phyloP scores from a whole-genome alignment of 1,140 invertebrate species.

The Heliothis virescens region DNA sequence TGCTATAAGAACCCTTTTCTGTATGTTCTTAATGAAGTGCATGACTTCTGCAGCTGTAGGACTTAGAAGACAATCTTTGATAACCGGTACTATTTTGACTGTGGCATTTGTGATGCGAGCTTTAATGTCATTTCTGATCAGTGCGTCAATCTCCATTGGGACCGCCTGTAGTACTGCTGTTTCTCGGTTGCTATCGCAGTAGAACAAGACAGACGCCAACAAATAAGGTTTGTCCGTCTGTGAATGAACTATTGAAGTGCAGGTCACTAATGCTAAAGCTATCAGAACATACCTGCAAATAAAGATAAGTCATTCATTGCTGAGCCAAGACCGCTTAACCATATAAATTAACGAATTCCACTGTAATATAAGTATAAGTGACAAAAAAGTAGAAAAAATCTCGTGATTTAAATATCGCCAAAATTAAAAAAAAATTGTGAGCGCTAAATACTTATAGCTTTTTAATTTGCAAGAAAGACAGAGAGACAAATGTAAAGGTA shows the following conservation, averaged over 20 bases:
- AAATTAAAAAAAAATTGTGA: too few species aligned
- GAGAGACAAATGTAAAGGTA: too few species aligned
- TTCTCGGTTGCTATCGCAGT: background rate
- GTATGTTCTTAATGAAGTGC: background rate
- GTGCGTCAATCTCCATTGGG: background rate
- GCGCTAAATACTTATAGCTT: too few species aligned
- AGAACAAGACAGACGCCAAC: background rate
- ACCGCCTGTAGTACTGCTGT: background rate
- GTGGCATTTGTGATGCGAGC: too few species aligned
- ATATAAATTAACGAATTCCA: too few species aligned
- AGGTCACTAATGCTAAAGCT: background rate
- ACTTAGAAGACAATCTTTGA: too few species aligned
- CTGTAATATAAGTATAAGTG: too few species aligned
- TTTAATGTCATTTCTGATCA: background rate
- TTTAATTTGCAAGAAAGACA: too few species aligned
- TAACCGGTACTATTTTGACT: background rate
- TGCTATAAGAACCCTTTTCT: background rate
- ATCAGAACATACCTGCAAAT: conserved; percentile 3
- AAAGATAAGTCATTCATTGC: background rate
- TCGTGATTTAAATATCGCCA: too few species aligned
- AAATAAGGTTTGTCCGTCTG: background rate
- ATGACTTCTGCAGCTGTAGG: background rate
- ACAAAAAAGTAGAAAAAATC: too few species aligned
- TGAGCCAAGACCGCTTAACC: too few species aligned
- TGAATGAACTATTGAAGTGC: background rate